Conservation (phyloP, 2,113 vertebrate species). For the Gadus macrocephalus region DNA sequence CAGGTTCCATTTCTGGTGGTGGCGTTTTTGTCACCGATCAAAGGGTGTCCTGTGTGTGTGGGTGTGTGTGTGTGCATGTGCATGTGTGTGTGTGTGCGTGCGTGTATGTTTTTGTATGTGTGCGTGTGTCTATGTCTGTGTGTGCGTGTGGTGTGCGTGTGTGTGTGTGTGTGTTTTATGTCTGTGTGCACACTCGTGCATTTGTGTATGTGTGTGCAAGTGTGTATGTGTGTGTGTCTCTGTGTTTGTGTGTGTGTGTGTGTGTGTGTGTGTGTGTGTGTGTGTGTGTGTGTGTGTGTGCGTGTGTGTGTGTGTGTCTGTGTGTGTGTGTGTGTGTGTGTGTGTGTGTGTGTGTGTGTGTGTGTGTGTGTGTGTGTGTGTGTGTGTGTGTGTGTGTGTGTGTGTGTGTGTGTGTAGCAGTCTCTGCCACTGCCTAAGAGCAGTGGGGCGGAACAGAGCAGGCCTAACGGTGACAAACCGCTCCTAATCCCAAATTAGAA, state of each 20-base stretch:
- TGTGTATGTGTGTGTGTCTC: too few relatives aligned
- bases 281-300: too few relatives aligned
- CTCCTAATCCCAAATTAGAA: slow-evolving; percentile 61
- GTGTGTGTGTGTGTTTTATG: too few relatives aligned
- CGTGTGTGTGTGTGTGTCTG: background rate
- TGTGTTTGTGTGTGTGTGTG: too few relatives aligned
- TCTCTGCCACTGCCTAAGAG: background rate
- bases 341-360: slow-evolving; percentile 12
- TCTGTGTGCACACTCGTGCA: too few relatives aligned
- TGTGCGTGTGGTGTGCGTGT: too few relatives aligned
- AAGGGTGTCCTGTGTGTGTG: too few relatives aligned
- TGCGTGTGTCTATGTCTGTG: too few relatives aligned
- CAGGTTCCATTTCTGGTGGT: slow-evolving; percentile 6
- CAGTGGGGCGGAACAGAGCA: background rate
- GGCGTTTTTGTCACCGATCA: slow-evolving; percentile 8
- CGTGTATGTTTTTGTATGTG: background rate
- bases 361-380: too few relatives aligned
- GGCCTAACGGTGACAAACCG: slow-evolving; percentile 37
- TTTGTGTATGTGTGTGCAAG: too few relatives aligned
- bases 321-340: background rate
- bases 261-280: slow-evolving; percentile 10
- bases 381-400: background rate
- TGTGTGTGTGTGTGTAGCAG: slow-evolving; percentile 7
- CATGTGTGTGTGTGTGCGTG: slow-evolving; percentile 14
- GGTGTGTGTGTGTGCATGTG: too few relatives aligned